Base-by-base conservation (phyloP, 2,113 vertebrate genomes). In the Menura novaehollandiae region DNA sequence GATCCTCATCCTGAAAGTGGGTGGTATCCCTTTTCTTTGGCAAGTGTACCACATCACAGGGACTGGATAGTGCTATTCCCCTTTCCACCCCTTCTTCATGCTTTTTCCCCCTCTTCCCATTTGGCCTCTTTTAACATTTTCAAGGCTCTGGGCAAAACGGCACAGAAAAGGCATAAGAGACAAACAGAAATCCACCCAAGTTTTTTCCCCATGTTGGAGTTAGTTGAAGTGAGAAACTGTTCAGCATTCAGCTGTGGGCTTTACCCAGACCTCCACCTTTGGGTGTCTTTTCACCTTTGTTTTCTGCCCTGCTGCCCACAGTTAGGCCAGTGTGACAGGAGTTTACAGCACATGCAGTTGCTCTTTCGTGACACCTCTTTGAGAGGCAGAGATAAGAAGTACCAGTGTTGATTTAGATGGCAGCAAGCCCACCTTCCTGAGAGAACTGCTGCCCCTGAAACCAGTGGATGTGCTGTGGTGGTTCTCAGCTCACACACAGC, bases 1-100 rank as follows among this genome's bases (percentile, higher is more conserved):
- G 67, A 55, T 59, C 23, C 35, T 77, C 56, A 58, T 64, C 71
- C 93, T 79, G 81, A 35, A 49, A 88, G 53, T 30, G 84, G 78
- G 80, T 49, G 75, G 24, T 39, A 80, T 88, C 87, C 85, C 72
- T 69, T 74, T 86, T 88, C 94, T 85, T 85, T 86, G 91, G 85
- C 89, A 80, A 68, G n/a, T 6, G 23, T 8, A n/a, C 3, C 17
- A 71, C 53, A 67, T 47, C 30, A 11, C 37, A 47, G 51, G 47
- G 58, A 71, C 53, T 58, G 71, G 39, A 79, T 49, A 21, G 10
- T 56, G 43, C 39, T 69, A 9, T 41, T 74, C 39, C 37, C n/a
- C 67, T 68, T 67, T 30, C 55, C 30, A n/a, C 43, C 27, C 39
- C 22, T 63, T 68, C 77, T 46, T 60, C 15, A 1, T 32, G 26